These are phyloP conservation scores for Gallinago nigripennis DNA, from an alignment of 2,797 vertebrate genomes.

Conservation along the genomic window DNA sequence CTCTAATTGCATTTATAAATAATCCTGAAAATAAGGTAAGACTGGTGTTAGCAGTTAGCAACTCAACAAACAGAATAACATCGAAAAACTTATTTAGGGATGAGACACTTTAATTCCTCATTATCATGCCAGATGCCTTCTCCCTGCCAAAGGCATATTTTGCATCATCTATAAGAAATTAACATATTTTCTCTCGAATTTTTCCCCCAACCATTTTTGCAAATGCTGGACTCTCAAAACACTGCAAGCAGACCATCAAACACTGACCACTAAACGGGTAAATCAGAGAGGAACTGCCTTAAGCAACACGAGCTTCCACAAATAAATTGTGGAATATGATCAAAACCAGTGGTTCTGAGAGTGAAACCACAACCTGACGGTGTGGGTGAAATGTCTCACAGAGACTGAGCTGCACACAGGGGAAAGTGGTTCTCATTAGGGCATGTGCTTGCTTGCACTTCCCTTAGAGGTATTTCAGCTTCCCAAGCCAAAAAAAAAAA, in stretches of 20 bases:
- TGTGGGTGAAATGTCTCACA: slow-evolving; percentile 19
- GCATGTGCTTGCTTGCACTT: not conserved
- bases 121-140: slow-evolving; percentile 42
- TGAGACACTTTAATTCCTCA: slow-evolving; percentile 60
- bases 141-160: slow-evolving; percentile 58
- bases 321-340: slow-evolving; percentile 74
- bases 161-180: slow-evolving; percentile 78
- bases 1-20: not conserved
- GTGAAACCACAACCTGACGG: slow-evolving; percentile 73
- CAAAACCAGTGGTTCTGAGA: slow-evolving; percentile 76
- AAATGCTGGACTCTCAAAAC: slow-evolving; percentile 81
- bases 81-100: slow-evolving; percentile 17
- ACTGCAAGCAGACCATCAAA: slow-evolving; percentile 95
- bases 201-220: slow-evolving; percentile 66
- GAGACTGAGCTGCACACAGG: slow-evolving; percentile 39
- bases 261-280: slow-evolving; percentile 79
- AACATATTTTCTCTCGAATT: slow-evolving; percentile 78
- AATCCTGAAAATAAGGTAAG: slow-evolving; percentile 13
- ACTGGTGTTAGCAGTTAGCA: not conserved
- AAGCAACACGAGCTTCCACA: slow-evolving; percentile 71
- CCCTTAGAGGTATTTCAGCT: slow-evolving; percentile 8
- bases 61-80: not conserved
- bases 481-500: slow-evolving; percentile 14
- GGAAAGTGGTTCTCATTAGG: slow-evolving; percentile 65
- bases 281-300: slow-evolving; percentile 79